phyloP scores from a whole-genome alignment of 2,888 invertebrate species.

The Synergus itoensis region DNA sequence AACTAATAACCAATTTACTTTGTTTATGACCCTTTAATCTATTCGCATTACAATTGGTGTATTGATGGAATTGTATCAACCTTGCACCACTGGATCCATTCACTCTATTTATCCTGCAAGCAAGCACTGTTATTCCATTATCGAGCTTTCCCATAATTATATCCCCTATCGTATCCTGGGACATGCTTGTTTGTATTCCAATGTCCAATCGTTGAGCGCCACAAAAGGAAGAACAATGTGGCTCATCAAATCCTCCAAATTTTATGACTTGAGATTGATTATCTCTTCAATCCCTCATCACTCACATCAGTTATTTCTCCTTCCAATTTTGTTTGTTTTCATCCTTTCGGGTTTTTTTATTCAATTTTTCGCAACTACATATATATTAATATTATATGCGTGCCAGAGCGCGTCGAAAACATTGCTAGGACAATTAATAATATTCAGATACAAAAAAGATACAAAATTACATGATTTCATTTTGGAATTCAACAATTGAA shows the following conservation, averaged over 20 bases:
- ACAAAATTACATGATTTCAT: too few species aligned
- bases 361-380: not conserved
- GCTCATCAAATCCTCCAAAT: constrained; percentile 20
- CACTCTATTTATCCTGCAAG: constrained; percentile 66
- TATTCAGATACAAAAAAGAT: too few species aligned
- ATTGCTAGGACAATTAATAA: too few species aligned
- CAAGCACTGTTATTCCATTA: constrained; percentile 69
- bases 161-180: constrained; percentile 61
- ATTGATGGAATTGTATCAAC: constrained; percentile 61
- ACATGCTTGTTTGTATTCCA: constrained; percentile 35
- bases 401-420: too few species aligned
- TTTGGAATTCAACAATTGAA: too few species aligned
- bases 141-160: constrained; percentile 66
- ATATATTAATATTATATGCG: too few species aligned
- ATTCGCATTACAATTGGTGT: constrained; percentile 69
- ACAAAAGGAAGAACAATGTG: constrained; percentile 44
- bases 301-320: not conserved
- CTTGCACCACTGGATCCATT: constrained; percentile 53
- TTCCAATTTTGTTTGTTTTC: not conserved
- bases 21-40: constrained; percentile 68
- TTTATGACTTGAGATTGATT: constrained; percentile 1
- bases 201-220: constrained; percentile 44
- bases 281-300: not conserved
- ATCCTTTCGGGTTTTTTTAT: not conserved
- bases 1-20: constrained; percentile 42